Conservation (phyloP, 2,888 invertebrate species). For the Melieria crassipennis region DNA sequence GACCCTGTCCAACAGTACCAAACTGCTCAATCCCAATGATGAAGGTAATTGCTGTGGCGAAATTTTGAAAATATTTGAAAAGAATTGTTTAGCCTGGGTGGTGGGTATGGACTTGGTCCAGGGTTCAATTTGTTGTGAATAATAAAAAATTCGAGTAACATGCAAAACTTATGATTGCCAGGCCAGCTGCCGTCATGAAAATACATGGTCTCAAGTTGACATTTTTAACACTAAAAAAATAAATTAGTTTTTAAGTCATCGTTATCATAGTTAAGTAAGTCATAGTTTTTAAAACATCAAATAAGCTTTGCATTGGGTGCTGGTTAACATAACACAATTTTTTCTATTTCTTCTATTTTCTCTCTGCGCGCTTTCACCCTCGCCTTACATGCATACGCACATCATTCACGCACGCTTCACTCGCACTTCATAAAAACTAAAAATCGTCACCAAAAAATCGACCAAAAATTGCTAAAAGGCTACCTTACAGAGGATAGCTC, state of each 20-base stretch:
- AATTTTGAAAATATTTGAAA: conserved; percentile 1
- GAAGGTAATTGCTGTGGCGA: conserved; percentile 38
- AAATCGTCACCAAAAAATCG: conserved; percentile 20
- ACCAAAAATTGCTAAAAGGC: conserved; percentile 55
- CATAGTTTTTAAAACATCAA: no score
- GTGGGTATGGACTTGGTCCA: no score
- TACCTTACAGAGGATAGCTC: conserved; percentile 66
- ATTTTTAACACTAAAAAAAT: no score
- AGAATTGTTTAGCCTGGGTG: no score
- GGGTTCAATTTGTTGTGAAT: no score
- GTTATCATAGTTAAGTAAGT: no score
- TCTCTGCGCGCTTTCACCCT: background rate
- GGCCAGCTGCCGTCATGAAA: no score
- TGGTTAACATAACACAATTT: background rate
- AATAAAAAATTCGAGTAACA: no score
- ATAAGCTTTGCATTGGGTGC: no score
- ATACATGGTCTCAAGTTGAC: no score
- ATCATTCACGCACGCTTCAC: conserved; percentile 35
- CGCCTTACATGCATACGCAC: conserved; percentile 31
- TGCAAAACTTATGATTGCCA: no score
- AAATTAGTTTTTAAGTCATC: no score
- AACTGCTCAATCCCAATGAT: conserved; percentile 40
- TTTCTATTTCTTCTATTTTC: conserved; percentile 22
- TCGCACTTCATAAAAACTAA: conserved; percentile 37
- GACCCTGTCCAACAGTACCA: background rate